Conservation (phyloP, 2,888 invertebrate genomes). For the Ligdia adustata region DNA sequence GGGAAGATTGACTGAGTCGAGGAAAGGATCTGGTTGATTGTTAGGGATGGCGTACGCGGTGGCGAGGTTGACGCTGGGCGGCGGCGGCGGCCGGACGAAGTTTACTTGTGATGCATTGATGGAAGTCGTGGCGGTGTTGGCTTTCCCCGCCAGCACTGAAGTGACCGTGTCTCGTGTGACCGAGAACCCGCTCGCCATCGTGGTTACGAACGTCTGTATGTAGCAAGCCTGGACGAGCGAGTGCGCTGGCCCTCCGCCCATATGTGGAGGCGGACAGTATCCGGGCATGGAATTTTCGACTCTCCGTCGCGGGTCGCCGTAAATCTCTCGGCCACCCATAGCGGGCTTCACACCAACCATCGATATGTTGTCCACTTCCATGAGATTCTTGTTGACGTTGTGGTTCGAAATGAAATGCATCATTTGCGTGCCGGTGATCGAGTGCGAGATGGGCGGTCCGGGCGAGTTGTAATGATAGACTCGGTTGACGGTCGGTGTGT, state of each 20-base stretch:
- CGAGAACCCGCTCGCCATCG: slow-evolving; percentile 89
- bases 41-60: slow-evolving; percentile 76
- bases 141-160: slow-evolving; percentile 89
- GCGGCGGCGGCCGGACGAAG: slow-evolving; percentile 68
- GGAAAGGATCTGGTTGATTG: slow-evolving; percentile 75
- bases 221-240: slow-evolving; percentile 73
- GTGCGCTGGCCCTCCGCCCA: slow-evolving; percentile 75
- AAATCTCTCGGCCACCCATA: slow-evolving; percentile 59
- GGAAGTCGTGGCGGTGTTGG: slow-evolving; percentile 90
- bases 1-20: slow-evolving; percentile 75
- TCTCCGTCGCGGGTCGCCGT: slow-evolving; percentile 59
- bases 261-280: slow-evolving; percentile 76
- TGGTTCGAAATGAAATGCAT: slow-evolving; percentile 82
- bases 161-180: slow-evolving; percentile 92
- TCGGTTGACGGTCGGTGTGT: slow-evolving; percentile 65
- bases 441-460: slow-evolving; percentile 62
- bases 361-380: slow-evolving; percentile 81
- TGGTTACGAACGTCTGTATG: slow-evolving; percentile 73
- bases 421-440: slow-evolving; percentile 71
- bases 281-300: slow-evolving; percentile 74
- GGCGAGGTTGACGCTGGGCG: slow-evolving; percentile 71
- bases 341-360: slow-evolving; percentile 75
- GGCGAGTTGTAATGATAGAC: slow-evolving; percentile 68
- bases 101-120: slow-evolving; percentile 85
- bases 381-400: slow-evolving; percentile 77